Evolutionary conservation across 2,113 vertebrate species (phyloP).

Genomic region (Upupa epops): DNA sequence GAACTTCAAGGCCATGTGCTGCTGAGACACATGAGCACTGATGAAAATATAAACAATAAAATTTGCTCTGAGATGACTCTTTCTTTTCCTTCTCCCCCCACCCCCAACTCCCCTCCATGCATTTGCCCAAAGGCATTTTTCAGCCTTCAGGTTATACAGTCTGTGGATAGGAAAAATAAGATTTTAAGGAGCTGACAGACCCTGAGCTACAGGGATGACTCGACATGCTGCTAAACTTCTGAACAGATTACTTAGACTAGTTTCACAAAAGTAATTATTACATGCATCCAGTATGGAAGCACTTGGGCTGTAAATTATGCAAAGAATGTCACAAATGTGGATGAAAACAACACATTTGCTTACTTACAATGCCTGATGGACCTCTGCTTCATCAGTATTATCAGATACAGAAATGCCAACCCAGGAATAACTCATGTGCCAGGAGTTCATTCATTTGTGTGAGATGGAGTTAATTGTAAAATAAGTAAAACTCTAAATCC

Average conservation of each 20-base stretch:
- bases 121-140: background rate
- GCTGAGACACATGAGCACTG: background rate
- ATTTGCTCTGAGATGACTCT: background rate
- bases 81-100: background rate
- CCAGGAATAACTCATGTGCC: background rate
- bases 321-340: background rate
- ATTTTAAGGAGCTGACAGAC: background rate
- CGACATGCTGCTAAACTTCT: background rate
- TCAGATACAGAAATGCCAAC: background rate
- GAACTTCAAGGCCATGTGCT: background rate
- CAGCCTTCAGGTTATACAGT: background rate
- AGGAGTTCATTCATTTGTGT: background rate
- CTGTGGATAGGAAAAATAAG: background rate
- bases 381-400: background rate
- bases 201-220: background rate
- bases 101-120: background rate
- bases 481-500: background rate
- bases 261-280: conserved; percentile 13
- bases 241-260: background rate
- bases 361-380: conserved; percentile 5
- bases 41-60: background rate
- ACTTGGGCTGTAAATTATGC: background rate
- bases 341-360: conserved; percentile 3
- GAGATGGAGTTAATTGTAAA: background rate
- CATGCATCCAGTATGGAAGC: conserved; percentile 14